Conservation (phyloP, 1,140 invertebrate genomes). For the Littorina saxatilis region DNA sequence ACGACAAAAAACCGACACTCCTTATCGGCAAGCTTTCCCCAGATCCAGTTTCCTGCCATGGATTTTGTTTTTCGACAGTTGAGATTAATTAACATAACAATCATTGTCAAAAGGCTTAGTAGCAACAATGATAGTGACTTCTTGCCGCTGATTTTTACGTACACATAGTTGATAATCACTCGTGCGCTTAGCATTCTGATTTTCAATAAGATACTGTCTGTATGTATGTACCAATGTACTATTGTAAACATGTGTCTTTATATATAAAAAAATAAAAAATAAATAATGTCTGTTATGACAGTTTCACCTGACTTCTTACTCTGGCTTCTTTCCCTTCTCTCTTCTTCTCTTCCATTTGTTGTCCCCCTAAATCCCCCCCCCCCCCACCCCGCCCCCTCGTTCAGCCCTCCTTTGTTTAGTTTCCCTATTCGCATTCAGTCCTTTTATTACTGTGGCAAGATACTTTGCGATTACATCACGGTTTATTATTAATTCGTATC, state of each 20-base stretch:
- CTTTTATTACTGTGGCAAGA: too few relatives aligned
- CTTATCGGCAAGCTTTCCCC: neutral
- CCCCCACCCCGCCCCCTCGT: neutral
- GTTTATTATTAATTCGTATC: too few relatives aligned
- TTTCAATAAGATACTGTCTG: too few relatives aligned
- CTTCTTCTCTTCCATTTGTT: neutral
- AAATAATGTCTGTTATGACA: neutral
- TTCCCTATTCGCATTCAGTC: too few relatives aligned
- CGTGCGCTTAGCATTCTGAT: too few relatives aligned
- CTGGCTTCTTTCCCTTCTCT: neutral
- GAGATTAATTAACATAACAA: neutral
- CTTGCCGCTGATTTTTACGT: neutral
- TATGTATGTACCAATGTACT: neutral
- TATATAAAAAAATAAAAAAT: too few relatives aligned
- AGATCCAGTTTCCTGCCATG: too few relatives aligned
- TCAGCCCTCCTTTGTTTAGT: neutral
- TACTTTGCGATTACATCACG: too few relatives aligned
- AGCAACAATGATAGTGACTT: neutral
- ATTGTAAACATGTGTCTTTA: neutral
- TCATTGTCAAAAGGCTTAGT: neutral
- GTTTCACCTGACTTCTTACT: neutral
- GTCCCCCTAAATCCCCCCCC: neutral
- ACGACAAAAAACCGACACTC: neutral
- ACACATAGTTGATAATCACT: too few relatives aligned
- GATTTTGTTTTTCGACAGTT: too few relatives aligned